These are phyloP conservation scores for Semnornis frantzii DNA, from an alignment of 2,113 vertebrate species.

Conservation along the genomic window DNA sequence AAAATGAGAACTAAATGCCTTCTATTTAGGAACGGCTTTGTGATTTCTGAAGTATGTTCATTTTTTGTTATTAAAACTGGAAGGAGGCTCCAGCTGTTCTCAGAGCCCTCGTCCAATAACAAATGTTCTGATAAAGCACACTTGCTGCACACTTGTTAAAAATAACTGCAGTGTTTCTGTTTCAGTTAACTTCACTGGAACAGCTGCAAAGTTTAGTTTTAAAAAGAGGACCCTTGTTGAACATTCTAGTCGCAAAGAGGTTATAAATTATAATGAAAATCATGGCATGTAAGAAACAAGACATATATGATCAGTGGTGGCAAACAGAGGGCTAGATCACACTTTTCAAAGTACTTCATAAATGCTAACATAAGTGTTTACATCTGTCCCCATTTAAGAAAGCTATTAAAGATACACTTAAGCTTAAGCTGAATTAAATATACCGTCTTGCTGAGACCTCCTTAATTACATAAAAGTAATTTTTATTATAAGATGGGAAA, in stretches of 20 bases:
- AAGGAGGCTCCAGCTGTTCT: conserved; percentile 6
- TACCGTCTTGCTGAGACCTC: background rate
- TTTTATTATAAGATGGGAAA: background rate
- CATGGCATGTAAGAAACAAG: background rate
- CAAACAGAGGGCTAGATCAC: background rate
- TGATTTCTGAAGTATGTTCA: conserved; percentile 4
- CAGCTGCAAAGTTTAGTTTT: background rate
- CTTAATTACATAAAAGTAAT: background rate
- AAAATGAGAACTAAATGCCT: background rate
- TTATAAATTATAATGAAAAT: conserved; percentile 19
- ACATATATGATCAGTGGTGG: background rate
- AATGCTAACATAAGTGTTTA: background rate
- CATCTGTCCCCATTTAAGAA: background rate
- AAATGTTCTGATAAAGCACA: background rate
- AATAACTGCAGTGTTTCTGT: background rate
- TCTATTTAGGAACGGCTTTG: background rate
- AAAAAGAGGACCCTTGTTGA: background rate
- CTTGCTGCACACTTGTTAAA: background rate
- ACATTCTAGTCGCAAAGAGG: background rate
- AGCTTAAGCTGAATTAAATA: background rate
- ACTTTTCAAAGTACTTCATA: background rate
- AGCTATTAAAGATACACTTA: background rate
- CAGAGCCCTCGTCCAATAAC: background rate
- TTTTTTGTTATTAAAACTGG: conserved; percentile 31
- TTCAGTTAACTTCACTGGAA: conserved; percentile 14